These are phyloP conservation scores for Syrista parreyssii DNA, from an alignment of 2,888 invertebrate genomes.

Conservation along the genomic window DNA sequence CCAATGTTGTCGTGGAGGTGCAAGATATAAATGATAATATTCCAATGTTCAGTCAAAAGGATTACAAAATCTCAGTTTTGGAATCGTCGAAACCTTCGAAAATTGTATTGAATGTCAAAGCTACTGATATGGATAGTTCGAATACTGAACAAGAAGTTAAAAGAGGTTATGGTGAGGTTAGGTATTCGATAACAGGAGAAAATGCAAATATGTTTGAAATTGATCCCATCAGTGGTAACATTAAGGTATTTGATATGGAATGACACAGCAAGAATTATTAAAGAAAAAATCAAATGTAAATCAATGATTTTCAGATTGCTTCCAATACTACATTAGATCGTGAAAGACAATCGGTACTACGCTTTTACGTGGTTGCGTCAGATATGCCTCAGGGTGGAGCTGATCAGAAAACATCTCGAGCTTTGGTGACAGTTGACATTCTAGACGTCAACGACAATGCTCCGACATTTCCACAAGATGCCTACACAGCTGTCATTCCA, in stretches of 20 bases:
- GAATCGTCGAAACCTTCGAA: slow-evolving; percentile 79
- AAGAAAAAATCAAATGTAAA: slow-evolving; percentile 12
- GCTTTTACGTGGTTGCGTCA: slow-evolving; percentile 78
- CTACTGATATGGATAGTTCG: slow-evolving; percentile 77
- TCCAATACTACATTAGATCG: slow-evolving; percentile 77
- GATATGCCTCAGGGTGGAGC: slow-evolving; percentile 80
- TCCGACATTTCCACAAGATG: slow-evolving; percentile 74
- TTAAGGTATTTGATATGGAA: slow-evolving; percentile 67
- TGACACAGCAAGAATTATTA: not conserved
- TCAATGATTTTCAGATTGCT: slow-evolving; percentile 66
- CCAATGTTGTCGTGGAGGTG: slow-evolving; percentile 77
- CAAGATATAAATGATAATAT: slow-evolving; percentile 83
- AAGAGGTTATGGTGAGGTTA: slow-evolving; percentile 76
- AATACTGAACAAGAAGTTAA: slow-evolving; percentile 67
- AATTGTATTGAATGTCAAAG: slow-evolving; percentile 75
- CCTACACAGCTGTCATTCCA: slow-evolving; percentile 80
- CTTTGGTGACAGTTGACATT: slow-evolving; percentile 76
- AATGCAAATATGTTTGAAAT: slow-evolving; percentile 80
- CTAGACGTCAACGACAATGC: slow-evolving; percentile 84
- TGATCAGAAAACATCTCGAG: slow-evolving; percentile 74
- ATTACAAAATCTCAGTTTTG: slow-evolving; percentile 77
- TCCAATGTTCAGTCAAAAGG: slow-evolving; percentile 76
- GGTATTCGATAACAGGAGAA: slow-evolving; percentile 80
- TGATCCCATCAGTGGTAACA: slow-evolving; percentile 75
- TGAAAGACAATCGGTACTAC: slow-evolving; percentile 77